A percentile compares a stretch with the other conserved stretches of the same genome.
Evolutionary conservation across 2,888 invertebrate species (phyloP).

Genomic region (Teleogryllus oceanicus): DNA sequence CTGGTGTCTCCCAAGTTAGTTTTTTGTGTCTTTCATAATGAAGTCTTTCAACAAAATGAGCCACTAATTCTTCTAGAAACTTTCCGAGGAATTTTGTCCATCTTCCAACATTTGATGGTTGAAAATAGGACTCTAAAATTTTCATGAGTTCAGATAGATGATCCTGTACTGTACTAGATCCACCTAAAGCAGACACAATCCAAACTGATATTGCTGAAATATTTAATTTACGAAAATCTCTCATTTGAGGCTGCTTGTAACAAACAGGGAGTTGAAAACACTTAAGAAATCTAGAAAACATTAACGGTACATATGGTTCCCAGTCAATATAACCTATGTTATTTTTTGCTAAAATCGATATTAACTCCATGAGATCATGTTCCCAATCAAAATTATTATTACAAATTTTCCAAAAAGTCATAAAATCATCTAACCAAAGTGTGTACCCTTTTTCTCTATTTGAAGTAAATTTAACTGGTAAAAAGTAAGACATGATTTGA

Average conservation of each 20-base stretch:
- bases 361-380: conserved; percentile 68
- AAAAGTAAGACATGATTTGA: conserved; percentile 66
- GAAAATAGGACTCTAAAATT: conserved; percentile 80
- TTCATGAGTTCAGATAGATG: conserved; percentile 77
- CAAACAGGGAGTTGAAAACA: conserved; percentile 75
- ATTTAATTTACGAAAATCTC: conserved; percentile 55
- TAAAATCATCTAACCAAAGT: conserved; percentile 76
- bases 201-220: conserved; percentile 49
- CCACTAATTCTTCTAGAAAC: conserved; percentile 64
- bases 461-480: conserved; percentile 63
- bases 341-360: conserved; percentile 67
- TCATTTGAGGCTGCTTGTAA: conserved; percentile 62
- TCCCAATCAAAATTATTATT: conserved; percentile 69
- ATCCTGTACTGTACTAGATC: conserved; percentile 63
- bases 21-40: conserved; percentile 61
- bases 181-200: conserved; percentile 59
- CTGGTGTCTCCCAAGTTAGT: conserved; percentile 63
- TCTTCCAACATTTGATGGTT: conserved; percentile 81
- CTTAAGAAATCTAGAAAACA: conserved; percentile 69
- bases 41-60: conserved; percentile 60
- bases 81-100: conserved; percentile 71
- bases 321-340: conserved; percentile 84
- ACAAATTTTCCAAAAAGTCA: conserved; percentile 74
- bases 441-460: conserved; percentile 64
- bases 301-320: conserved; percentile 74